Percentiles rank a stretch among this genome's conserved stretches.
phyloP scores from a whole-genome alignment of 2,797 vertebrate species.

The Selene dorsalis region DNA sequence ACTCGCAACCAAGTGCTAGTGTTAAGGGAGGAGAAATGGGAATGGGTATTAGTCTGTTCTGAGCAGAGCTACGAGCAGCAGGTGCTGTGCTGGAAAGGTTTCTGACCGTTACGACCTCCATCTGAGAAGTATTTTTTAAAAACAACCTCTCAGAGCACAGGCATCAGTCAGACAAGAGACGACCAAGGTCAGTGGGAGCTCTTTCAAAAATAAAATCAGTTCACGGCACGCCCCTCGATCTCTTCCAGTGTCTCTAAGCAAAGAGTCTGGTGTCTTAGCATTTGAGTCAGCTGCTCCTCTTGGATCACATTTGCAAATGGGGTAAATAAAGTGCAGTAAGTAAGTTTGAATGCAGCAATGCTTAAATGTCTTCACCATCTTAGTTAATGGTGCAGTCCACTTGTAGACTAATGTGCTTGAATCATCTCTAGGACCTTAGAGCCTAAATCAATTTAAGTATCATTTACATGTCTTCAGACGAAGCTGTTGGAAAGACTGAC shows the following conservation, averaged over 20 bases:
- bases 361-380: background rate
- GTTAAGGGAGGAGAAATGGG: too few species aligned
- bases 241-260: background rate
- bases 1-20: too few species aligned
- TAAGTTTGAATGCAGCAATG: background rate
- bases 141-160: constrained; percentile 28
- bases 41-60: background rate
- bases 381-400: background rate
- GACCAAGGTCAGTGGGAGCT: constrained; percentile 1
- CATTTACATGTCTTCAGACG: background rate
- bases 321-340: background rate
- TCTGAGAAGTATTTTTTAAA: constrained; percentile 20
- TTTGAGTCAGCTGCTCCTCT: background rate
- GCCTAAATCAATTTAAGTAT: background rate
- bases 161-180: constrained; percentile 4
- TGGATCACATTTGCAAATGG: background rate
- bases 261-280: background rate
- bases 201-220: constrained; percentile 9
- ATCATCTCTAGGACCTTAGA: background rate
- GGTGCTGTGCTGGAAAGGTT: constrained; percentile 15
- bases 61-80: constrained; percentile 23
- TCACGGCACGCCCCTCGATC: background rate
- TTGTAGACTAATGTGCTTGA: background rate
- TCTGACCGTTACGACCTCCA: constrained; percentile 12
- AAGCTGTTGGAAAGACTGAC: background rate